Evolutionary conservation across 2,888 invertebrate species (phyloP), one percentile per base, ranked within the genome.

Genomic region (Muschampia plurimacula): DNA sequence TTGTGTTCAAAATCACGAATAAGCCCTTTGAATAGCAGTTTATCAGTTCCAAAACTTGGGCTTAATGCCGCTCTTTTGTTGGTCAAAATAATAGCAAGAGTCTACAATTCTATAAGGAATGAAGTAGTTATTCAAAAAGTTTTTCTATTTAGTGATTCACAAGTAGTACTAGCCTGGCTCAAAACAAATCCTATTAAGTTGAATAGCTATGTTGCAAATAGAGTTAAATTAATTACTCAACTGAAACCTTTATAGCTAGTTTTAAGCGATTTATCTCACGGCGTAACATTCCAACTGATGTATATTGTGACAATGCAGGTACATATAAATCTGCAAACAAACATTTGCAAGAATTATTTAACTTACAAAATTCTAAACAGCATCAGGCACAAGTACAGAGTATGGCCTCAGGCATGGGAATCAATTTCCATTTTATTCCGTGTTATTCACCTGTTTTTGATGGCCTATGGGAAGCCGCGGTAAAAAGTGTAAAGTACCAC

Each of bases 1-100:
- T 49, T 64, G 22, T 64, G 64, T 46, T 64, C 64, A 9, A 64
- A 64, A 12, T 64, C 64, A 15, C 41, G 64, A 44, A 64, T 64
- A 64, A n/a, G 22, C 22, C 64, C 64, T 22, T 46, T 64, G 13
- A 64, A 64, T 64, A 44, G 44, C 41, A 64, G 46, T 15, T 64
- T 64, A 64, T 44, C 64, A 2, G 44, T 64, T 22, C 64, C 64
- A 10, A 64, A 36, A 12, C 15, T 64, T 9, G 64, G 46, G 22
- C 44, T 64, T 12, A 64, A 64, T 64, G 64, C 44, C 3, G 64
- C 64, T n/a, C 28, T 64, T 10, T 64, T 64, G n/a, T 28, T 64
- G 10, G 44, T 22, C 9, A 64, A 64, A 46, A 22, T 36, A 46
- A 64, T 64, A 49, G 49, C 49, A 49, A 49, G 49, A 49, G 49